Evolutionary conservation across 2,113 vertebrate genomes (phyloP).

Genomic region (Chitala chitala): DNA sequence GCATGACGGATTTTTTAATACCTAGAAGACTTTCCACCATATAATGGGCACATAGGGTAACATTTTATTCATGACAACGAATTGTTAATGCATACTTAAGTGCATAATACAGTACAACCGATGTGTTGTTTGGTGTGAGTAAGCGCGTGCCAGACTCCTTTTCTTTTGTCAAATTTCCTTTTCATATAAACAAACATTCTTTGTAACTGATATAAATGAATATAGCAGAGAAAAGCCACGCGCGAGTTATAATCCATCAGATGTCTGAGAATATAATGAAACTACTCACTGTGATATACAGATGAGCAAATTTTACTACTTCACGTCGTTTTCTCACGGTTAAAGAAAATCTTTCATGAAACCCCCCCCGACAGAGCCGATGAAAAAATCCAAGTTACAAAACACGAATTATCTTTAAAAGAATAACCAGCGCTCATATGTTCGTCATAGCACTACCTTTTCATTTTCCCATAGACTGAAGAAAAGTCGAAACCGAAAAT

Average conservation of each 20-base stretch:
- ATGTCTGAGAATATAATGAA: too few relatives aligned
- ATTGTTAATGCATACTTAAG: background rate
- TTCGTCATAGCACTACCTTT: too few relatives aligned
- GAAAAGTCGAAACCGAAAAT: too few relatives aligned
- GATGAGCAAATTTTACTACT: background rate
- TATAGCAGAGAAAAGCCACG: too few relatives aligned
- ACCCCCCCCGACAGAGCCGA: background rate
- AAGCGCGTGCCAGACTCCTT: too few relatives aligned
- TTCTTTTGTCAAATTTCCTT: too few relatives aligned
- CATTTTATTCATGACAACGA: background rate
- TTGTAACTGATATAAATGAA: too few relatives aligned
- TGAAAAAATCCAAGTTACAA: background rate
- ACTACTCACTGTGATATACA: too few relatives aligned
- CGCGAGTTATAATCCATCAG: too few relatives aligned
- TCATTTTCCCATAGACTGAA: too few relatives aligned
- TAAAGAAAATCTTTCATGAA: too few relatives aligned
- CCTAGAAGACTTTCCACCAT: background rate
- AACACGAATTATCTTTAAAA: background rate
- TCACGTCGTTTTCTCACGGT: background rate
- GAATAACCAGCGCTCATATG: background rate
- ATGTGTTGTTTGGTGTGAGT: background rate
- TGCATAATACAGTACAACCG: background rate
- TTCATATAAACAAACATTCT: too few relatives aligned
- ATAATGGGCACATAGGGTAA: background rate
- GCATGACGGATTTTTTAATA: background rate